Evolutionary conservation across 1,140 invertebrate species (phyloP).

Genomic region (Argopecten irradians): DNA sequence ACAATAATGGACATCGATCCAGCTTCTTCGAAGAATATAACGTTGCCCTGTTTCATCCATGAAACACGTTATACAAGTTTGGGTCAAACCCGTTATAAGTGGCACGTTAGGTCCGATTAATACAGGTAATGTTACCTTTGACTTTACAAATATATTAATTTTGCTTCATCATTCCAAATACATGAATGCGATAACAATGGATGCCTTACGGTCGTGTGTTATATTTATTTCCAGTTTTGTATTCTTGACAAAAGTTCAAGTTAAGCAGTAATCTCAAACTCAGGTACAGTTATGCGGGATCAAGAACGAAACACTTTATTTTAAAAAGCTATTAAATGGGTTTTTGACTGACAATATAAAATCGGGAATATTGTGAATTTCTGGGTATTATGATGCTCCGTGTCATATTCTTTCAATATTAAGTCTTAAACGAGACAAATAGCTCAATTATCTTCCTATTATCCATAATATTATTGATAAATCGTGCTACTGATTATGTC

Average conservation of each 20-base stretch:
- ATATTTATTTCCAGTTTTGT: neutral
- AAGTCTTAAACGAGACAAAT: conserved; percentile 17
- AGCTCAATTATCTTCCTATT: conserved; percentile 23
- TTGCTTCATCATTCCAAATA: neutral
- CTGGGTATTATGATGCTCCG: neutral
- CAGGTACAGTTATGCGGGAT: neutral
- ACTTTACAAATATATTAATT: no score
- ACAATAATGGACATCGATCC: no score
- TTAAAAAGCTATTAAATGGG: neutral
- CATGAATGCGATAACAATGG: neutral
- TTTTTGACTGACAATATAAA: neutral
- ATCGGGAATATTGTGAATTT: neutral
- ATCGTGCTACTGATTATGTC: neutral
- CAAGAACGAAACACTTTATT: neutral
- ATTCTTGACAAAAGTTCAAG: neutral
- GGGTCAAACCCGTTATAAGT: no score
- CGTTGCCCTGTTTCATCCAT: no score
- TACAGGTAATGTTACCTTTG: no score
- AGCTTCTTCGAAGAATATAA: no score
- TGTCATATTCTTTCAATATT: conserved; percentile 4
- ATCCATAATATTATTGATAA: neutral
- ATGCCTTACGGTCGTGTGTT: neutral
- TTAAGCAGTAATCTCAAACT: neutral
- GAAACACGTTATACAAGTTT: no score
- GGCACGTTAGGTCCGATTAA: no score